A percentile compares a stretch with the other conserved stretches of the same genome.
These are phyloP conservation scores for Arion vulgaris DNA, from an alignment of 1,140 invertebrate species.

Conservation along the genomic window DNA sequence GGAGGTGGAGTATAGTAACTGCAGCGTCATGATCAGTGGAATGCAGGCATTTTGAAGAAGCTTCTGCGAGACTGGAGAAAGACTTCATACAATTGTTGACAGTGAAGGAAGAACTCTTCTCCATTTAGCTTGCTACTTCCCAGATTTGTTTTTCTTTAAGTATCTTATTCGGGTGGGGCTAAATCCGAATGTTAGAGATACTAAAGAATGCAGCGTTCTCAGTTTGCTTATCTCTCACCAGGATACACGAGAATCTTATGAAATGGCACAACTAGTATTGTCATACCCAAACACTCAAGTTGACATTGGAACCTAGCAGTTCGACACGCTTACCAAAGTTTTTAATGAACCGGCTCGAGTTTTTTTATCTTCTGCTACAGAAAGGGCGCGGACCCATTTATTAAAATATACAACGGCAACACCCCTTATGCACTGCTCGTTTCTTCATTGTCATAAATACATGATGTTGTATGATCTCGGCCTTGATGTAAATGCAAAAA, in stretches of 20 bases:
- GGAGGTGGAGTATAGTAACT: constrained; percentile 20
- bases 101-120: constrained; percentile 31
- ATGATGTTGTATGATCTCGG: constrained; percentile 30
- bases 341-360: constrained; percentile 21
- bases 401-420: constrained; percentile 4
- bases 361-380: constrained; percentile 21
- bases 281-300: constrained; percentile 17
- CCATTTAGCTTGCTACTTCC: constrained; percentile 33
- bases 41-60: constrained; percentile 18
- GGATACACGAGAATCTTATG: not conserved
- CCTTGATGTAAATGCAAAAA: constrained; percentile 30
- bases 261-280: constrained; percentile 25
- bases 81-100: constrained; percentile 26
- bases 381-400: constrained; percentile 27
- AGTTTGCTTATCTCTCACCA: constrained; percentile 29
- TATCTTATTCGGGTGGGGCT: constrained; percentile 16
- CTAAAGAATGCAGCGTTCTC: constrained; percentile 19
- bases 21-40: constrained; percentile 21
- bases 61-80: constrained; percentile 25
- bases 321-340: constrained; percentile 30
- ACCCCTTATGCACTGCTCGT: constrained; percentile 34
- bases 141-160: constrained; percentile 24
- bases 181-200: constrained; percentile 27
- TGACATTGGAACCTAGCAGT: constrained; percentile 6
- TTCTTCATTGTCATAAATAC: constrained; percentile 25